Base-by-base conservation (phyloP, 2,888 invertebrate genomes). In the Synanthedon formicaeformis region DNA sequence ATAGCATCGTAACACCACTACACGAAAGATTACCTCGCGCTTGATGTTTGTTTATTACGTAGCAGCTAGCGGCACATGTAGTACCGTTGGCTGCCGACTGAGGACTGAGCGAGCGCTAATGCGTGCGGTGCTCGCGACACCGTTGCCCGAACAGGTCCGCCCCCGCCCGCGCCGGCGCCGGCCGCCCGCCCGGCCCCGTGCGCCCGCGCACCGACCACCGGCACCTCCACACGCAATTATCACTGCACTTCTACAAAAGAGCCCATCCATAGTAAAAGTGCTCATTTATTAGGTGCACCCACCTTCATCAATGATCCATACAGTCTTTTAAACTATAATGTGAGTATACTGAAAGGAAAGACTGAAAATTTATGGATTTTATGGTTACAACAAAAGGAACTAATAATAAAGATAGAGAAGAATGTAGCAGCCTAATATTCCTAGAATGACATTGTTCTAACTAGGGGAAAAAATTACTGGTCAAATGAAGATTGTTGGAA, bases 41-140 rank as follows among this genome's bases (percentile, higher is more conserved):
- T 74, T 75, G 73, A 72, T 76, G 79, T 81, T 83, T 81, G 69
- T 81, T 80, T 78, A 68, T 71, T 77, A 73, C 73, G 77, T 69
- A 66, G 64, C 69, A 71, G 75, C 69, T 85, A 84, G 85, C 86
- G 85, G 86, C 85, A 78, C 85, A 80, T 78, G 81, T 75, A 69
- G 73, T 85, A 82, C 85, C 88, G 85, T 87, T 86, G 83, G 83
- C 82, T 82, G 83, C 84, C 80, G 79, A 78, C 79, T 78, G 75
- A 81, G 82, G 82, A 86, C 87, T 86, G 86, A 77, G 58, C 60
- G 81, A 34, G 71, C 73, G 69, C 68, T 77, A 65, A 63, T 66
- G 73, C 77, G 83, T 82, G 85, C 81, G 81, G 79, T 76, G 81
- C 76, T 72, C 67, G 77, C 79, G 82, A 78, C 85, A 87, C 84